Evolutionary conservation across 2,888 invertebrate genomes (phyloP).

Genomic region (Girardia tigrina): DNA sequence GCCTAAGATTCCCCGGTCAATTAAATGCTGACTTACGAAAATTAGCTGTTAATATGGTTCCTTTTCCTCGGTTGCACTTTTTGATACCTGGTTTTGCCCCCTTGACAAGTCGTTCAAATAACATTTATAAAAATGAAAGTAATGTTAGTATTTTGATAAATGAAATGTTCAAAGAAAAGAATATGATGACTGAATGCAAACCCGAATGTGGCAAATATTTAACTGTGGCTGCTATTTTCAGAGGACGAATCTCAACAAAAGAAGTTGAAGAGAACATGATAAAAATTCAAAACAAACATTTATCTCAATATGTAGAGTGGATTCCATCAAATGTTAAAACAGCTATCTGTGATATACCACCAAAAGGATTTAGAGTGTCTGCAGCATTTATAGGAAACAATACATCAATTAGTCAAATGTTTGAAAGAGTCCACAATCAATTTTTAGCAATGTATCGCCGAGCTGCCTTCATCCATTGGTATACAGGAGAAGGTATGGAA

Average conservation of each 20-base stretch:
- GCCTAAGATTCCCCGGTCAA: constrained; percentile 67
- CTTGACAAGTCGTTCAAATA: constrained; percentile 46
- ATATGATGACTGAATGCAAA: constrained; percentile 37
- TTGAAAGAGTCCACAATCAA: constrained; percentile 38
- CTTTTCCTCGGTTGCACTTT: constrained; percentile 50
- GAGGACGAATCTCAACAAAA: constrained; percentile 40
- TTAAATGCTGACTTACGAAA: constrained; percentile 43
- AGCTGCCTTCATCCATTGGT: constrained; percentile 21
- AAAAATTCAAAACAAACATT: constrained; percentile 74
- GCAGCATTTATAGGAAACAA: constrained; percentile 63
- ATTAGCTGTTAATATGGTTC: constrained; percentile 47
- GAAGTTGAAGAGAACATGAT: constrained; percentile 62
- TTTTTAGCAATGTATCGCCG: constrained; percentile 59
- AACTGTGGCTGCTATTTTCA: constrained; percentile 46
- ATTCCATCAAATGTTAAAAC: constrained; percentile 76
- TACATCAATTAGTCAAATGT: constrained; percentile 38
- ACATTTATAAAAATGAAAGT: constrained; percentile 45
- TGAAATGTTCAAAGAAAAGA: constrained; percentile 36
- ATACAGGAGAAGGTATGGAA: not conserved
- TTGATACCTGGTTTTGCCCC: constrained; percentile 50
- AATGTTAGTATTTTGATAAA: constrained; percentile 47
- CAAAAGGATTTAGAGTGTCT: constrained; percentile 70
- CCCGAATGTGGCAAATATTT: constrained; percentile 40
- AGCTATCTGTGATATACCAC: constrained; percentile 76
- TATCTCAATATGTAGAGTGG: constrained; percentile 67